These are phyloP conservation scores for Notolabrus celidotus DNA, from an alignment of 2,797 vertebrate genomes.

Conservation along the genomic window DNA sequence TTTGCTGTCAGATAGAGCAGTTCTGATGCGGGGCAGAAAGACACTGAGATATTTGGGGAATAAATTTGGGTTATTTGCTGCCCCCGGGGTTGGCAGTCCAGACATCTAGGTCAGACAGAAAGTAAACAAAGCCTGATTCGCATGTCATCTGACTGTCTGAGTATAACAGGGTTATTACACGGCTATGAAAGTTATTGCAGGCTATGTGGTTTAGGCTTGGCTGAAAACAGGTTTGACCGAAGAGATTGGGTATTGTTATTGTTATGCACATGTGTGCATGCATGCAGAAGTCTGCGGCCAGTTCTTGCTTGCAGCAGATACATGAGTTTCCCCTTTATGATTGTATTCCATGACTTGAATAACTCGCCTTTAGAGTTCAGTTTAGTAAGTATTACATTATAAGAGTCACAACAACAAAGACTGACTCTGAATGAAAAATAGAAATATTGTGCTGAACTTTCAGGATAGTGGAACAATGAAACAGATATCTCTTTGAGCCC, in stretches of 20 bases:
- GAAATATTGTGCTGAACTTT: background rate
- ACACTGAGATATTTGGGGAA: slow-evolving; percentile 52
- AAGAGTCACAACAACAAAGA: too few species aligned
- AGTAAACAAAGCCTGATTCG: slow-evolving; percentile 80
- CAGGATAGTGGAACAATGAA: slow-evolving; percentile 5
- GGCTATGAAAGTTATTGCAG: slow-evolving; percentile 30
- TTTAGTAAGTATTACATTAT: too few species aligned
- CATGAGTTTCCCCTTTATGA: background rate
- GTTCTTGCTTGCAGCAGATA: background rate
- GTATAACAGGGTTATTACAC: slow-evolving; percentile 55
- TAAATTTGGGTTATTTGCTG: slow-evolving; percentile 71
- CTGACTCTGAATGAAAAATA: too few species aligned
- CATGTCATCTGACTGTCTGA: slow-evolving; percentile 70
- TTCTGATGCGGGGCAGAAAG: slow-evolving; percentile 43
- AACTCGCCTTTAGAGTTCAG: background rate
- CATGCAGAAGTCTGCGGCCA: background rate
- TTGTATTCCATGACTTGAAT: background rate
- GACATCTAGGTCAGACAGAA: slow-evolving; percentile 83
- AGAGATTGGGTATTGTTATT: background rate
- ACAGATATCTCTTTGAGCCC: slow-evolving; percentile 21
- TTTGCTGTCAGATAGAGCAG: slow-evolving; percentile 47
- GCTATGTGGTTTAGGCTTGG: background rate
- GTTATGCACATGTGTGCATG: background rate
- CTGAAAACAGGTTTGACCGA: slow-evolving; percentile 8
- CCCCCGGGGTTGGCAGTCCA: slow-evolving; percentile 66